Base-by-base conservation (phyloP, 2,888 invertebrate genomes). In the Heliconius cydno region DNA sequence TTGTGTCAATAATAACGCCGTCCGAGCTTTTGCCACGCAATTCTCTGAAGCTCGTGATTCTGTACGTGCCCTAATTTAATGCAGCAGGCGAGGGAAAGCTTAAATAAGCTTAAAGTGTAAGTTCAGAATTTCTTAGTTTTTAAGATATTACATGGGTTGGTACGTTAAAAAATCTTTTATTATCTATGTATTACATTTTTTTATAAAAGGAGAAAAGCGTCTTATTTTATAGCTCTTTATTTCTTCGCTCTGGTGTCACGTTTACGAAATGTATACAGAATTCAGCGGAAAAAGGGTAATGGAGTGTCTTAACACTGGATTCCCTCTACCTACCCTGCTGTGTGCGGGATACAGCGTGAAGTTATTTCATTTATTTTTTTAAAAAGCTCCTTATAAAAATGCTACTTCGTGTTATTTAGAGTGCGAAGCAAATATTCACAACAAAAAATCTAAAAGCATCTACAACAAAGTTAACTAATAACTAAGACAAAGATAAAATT, bases 1-100 rank as follows among this genome's bases (percentile, higher is more conserved):
- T 78, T 63, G 74, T 75, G 72, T 74, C 80, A 73, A 80, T 80
- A 82, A 81, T 82, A 82, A 80, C 79, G 60, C 79, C 25, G 67
- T 76, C 67, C 38, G 75, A 78, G 72, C 70, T 68, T 80, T 77
- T 74, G 74, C 74, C 80, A 80, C 60, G 78, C 75, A 76, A 80
- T 63, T 60, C 63, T 76, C 22, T 41, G 60, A 57, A 78, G 30
- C 66, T 28, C 19, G 9, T 38, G 15, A 57, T 66, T 25, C 60
- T 60, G 73, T 73, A 73, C 73, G 73, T 73, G 73, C 73, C 57
- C 57, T 60, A 60, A 73, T 60, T 73, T 73, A 73, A 57, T n/a
- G 70, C 68, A 46, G 70, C 71, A 46, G 15, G 19, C 72, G 63
- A 71, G n/a, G 38, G 22, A 60, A 30, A 15, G 15, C 30, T 60